Base-by-base conservation (phyloP, 2,888 invertebrate genomes). In the Corbicula japonica region DNA sequence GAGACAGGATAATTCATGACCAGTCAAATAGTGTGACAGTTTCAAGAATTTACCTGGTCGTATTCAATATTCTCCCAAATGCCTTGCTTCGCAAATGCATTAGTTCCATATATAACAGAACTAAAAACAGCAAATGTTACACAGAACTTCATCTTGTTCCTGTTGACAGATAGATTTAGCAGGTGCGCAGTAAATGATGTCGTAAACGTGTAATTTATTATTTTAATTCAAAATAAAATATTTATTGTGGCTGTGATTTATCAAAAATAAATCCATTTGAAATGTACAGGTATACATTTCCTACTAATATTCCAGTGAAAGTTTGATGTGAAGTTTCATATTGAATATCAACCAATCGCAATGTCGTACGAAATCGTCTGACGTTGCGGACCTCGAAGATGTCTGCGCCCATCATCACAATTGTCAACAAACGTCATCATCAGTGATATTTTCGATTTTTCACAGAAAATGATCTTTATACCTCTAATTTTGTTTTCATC, bases 391-490 rank as follows among this genome's bases (percentile, higher is more conserved):
- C 18, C 69, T 61, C 8, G 32, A 71, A 72, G 35, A 84, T 84
- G 84, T 74, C 82, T 58, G 81, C 84, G 70, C 77, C 72, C 84
- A 50, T 61, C 44, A 12, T 8, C 2, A n/a, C n/a, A n/a, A n/a
- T n/a, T n/a, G n/a, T n/a, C n/a, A n/a, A n/a, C n/a, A n/a, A 52
- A 65, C 69, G 69, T 61, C 73, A 70, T 54, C n/a, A 26, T n/a
- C n/a, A n/a, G n/a, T n/a, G n/a, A 34, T n/a, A 21, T 35, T 21
- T 48, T 23, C 5, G 21, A 58, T 44, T 50, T 50, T 44, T 8
- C 32, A 15, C 1, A 26, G 1, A 10, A 18, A 23, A 66, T 21
- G 6, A 66, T 58, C 35, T 46, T 32, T 5, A 26, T 10, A 3
- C 23, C 4, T 2, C 3, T 52, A 23, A 21, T 63, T 38, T 30